Percentiles rank a stretch among this genome's conserved stretches.
These are phyloP conservation scores for Hecatera dysodea DNA, from an alignment of 2,888 invertebrate species.

Conservation along the genomic window DNA sequence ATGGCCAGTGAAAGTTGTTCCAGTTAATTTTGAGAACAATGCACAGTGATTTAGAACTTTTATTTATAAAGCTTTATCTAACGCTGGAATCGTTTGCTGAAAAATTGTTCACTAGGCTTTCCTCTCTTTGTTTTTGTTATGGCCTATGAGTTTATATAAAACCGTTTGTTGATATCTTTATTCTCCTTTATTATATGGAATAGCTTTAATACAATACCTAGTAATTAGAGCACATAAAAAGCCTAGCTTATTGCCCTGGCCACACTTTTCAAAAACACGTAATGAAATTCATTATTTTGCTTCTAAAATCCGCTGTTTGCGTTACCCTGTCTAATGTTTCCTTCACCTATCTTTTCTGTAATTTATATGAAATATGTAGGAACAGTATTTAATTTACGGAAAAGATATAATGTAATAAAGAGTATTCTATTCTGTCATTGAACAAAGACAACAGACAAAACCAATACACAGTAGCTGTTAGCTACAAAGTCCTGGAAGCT, in stretches of 20 bases:
- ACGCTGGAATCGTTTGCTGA: slow-evolving; percentile 39
- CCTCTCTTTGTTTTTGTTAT: slow-evolving; percentile 43
- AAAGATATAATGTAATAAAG: too few relatives aligned
- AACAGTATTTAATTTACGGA: too few relatives aligned
- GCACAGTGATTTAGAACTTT: slow-evolving; percentile 39
- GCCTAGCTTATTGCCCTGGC: neutral
- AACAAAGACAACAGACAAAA: neutral
- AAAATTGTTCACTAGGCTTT: slow-evolving; percentile 33
- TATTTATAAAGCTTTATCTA: slow-evolving; percentile 47
- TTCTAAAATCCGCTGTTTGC: neutral
- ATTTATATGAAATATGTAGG: too few relatives aligned
- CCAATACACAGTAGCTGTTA: neutral
- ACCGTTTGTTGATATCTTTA: neutral
- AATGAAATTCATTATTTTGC: neutral
- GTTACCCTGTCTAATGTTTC: too few relatives aligned
- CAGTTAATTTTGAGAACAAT: slow-evolving; percentile 62
- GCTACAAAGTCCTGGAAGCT: neutral
- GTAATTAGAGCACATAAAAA: slow-evolving; percentile 20
- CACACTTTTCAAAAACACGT: neutral
- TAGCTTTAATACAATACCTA: slow-evolving; percentile 16
- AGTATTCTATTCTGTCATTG: too few relatives aligned
- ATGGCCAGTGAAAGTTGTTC: slow-evolving; percentile 64
- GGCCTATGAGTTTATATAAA: slow-evolving; percentile 6
- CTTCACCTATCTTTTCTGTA: too few relatives aligned
- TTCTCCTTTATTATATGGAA: neutral